These are phyloP conservation scores for Grammomys dolichurus DNA, from an alignment of 2,113 vertebrate species.

Conservation along the genomic window DNA sequence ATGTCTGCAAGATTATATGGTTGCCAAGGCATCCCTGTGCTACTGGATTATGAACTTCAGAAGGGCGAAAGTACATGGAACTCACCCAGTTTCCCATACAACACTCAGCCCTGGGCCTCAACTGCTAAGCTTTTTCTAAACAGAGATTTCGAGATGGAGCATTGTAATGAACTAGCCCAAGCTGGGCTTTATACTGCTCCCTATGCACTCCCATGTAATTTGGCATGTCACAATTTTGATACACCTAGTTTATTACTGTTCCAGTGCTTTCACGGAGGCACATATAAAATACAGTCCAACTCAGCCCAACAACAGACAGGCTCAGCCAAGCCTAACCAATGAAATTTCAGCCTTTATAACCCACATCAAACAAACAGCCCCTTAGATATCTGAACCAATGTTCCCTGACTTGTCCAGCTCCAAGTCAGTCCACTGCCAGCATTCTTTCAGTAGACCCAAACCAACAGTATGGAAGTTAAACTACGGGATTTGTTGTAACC, in stretches of 20 bases:
- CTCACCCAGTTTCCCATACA: background rate
- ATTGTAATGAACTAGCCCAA: background rate
- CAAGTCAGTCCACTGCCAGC: background rate
- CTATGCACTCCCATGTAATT: constrained; percentile 27
- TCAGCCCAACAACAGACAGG: constrained; percentile 8
- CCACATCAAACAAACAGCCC: constrained; percentile 55
- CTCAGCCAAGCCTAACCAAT: constrained; percentile 59
- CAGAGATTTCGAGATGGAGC: background rate
- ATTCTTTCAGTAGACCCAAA: constrained; percentile 29
- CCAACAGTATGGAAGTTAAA: background rate
- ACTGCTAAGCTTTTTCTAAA: constrained; percentile 5
- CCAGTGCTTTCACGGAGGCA: constrained; percentile 29
- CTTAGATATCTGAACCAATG: constrained; percentile 39
- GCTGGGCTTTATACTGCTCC: constrained; percentile 1
- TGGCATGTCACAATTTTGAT: constrained; percentile 67
- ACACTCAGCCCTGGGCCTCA: background rate
- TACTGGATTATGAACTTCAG: background rate
- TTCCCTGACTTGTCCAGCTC: constrained; percentile 57
- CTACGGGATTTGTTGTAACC: background rate
- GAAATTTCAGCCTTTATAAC: constrained; percentile 58
- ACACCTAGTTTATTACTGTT: constrained; percentile 68
- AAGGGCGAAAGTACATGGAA: background rate
- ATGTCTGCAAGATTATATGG: background rate
- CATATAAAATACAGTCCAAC: constrained; percentile 46
- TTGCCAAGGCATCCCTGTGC: background rate